A percentile compares a stretch with the other conserved stretches of the same genome.
phyloP scores from a whole-genome alignment of 1,140 invertebrate genomes.

The Bombus polaris region DNA sequence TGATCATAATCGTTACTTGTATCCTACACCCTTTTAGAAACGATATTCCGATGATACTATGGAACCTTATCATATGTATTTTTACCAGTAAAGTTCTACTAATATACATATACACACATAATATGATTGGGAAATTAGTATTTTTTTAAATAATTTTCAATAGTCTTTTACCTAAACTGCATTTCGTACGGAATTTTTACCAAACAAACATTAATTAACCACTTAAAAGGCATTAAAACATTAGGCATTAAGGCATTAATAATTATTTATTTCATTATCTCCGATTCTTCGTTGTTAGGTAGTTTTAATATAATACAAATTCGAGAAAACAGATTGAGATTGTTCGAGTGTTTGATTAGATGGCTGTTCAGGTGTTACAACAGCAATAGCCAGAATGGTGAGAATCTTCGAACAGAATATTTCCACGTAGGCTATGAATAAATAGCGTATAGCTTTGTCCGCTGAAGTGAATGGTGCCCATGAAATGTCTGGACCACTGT shows the following conservation, averaged over 20 bases:
- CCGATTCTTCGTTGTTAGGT: not conserved
- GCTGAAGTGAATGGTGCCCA: constrained; percentile 63
- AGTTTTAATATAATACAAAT: not conserved
- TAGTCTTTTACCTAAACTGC: not conserved
- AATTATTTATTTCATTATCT: not conserved
- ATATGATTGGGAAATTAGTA: not conserved
- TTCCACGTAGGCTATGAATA: constrained; percentile 52
- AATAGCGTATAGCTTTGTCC: constrained; percentile 63
- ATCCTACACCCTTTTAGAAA: not conserved
- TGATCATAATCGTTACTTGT: not conserved
- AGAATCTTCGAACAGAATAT: constrained; percentile 53
- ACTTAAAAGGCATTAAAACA: not conserved
- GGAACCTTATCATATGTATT: too few relatives aligned
- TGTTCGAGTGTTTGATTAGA: not conserved
- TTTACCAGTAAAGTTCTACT: not conserved
- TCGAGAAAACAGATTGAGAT: not conserved
- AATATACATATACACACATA: not conserved
- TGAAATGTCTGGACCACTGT: constrained; percentile 77
- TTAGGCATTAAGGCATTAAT: not conserved
- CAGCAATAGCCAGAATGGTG: constrained; percentile 13
- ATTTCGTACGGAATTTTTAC: not conserved
- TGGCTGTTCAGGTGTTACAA: not conserved
- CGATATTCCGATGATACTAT: not conserved
- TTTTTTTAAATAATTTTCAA: not conserved
- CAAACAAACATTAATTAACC: not conserved